phyloP scores from a whole-genome alignment of 2,113 vertebrate genomes.

The Gymnorhina tibicen region DNA sequence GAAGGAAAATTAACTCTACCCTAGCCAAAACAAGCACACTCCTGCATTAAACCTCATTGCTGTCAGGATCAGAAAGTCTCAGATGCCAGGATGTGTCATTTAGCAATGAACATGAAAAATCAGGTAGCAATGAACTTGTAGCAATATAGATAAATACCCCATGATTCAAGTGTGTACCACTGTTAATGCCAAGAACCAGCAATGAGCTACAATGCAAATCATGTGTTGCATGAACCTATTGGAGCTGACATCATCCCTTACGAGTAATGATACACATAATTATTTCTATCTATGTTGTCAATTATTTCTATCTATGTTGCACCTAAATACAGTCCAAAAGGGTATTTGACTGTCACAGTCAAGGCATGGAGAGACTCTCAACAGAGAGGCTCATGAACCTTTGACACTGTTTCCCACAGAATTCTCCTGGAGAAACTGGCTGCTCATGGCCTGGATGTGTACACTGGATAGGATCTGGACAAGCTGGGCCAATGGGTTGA shows the following conservation, averaged over 20 bases:
- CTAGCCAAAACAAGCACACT: neutral
- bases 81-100: neutral
- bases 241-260: neutral
- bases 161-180: neutral
- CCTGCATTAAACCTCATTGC: neutral
- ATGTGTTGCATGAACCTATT: neutral
- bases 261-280: neutral
- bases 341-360: neutral
- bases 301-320: too few species aligned
- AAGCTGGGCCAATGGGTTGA: neutral
- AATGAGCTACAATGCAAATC: neutral
- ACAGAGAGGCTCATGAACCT: neutral
- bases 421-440: neutral
- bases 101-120: neutral
- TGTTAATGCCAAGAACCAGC: neutral
- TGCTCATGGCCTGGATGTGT: neutral
- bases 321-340: neutral
- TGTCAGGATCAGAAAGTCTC: neutral
- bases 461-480: neutral
- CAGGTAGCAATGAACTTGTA: neutral
- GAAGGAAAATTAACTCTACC: neutral
- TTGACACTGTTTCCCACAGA: neutral
- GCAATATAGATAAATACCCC: neutral
- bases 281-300: too few species aligned
- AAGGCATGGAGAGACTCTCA: neutral